These are phyloP conservation scores for Microctenopoma stevenorrisi DNA, from an alignment of 2,797 vertebrate genomes.

Conservation along the genomic window DNA sequence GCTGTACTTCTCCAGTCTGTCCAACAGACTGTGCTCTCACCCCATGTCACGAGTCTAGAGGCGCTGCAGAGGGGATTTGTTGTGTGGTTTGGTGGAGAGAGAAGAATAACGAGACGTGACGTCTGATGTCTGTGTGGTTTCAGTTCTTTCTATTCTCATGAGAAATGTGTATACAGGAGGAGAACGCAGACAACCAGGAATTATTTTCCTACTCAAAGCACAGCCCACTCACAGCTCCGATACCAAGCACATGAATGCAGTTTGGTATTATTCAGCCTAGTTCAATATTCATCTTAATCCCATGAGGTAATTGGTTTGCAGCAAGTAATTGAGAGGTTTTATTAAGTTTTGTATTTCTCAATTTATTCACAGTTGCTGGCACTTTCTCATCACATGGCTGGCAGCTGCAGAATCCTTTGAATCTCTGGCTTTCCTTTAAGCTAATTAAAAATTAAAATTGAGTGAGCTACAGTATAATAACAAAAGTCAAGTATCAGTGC, in stretches of 20 bases:
- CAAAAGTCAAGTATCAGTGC: conserved; percentile 65
- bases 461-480: conserved; percentile 59
- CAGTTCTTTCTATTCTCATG: background rate
- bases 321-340: conserved; percentile 40
- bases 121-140: conserved; percentile 24
- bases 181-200: conserved; percentile 12
- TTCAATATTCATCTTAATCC: conserved; percentile 15
- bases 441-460: conserved; percentile 67
- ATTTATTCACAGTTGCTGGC: conserved; percentile 34
- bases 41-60: conserved; percentile 4
- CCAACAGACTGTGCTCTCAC: conserved; percentile 72
- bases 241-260: conserved; percentile 9
- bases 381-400: conserved; percentile 32
- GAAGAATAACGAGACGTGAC: conserved; percentile 45
- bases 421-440: conserved; percentile 49
- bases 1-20: conserved; percentile 50
- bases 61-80: background rate
- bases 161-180: conserved; percentile 23
- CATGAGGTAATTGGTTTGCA: conserved; percentile 33
- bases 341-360: conserved; percentile 15
- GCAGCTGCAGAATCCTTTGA: conserved; percentile 54
- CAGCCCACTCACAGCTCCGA: conserved; percentile 7
- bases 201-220: conserved; percentile 19
- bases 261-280: conserved; percentile 11
- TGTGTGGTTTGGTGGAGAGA: conserved; percentile 38